phyloP scores from a whole-genome alignment of 1,140 invertebrate species.

The Globodera rostochiensis region DNA sequence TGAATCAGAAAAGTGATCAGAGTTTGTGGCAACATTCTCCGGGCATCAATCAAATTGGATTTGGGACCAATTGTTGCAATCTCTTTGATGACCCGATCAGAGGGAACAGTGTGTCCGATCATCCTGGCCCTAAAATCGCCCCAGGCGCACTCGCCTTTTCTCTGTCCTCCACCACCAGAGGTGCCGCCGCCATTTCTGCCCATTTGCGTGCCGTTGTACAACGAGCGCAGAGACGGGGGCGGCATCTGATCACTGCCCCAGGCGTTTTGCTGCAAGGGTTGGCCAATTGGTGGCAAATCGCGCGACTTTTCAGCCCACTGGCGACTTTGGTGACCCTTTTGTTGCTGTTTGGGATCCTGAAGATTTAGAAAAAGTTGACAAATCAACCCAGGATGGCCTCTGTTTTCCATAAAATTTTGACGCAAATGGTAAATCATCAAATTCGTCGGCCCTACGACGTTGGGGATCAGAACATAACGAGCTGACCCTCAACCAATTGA shows the following conservation, averaged over 20 bases:
- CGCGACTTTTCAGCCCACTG: constrained; percentile 21
- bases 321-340: not conserved
- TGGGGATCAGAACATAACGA: too few species aligned
- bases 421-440: too few species aligned
- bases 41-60: too few species aligned
- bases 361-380: not conserved
- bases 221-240: constrained; percentile 29
- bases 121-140: too few species aligned
- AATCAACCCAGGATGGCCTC: not conserved
- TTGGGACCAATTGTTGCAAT: too few species aligned
- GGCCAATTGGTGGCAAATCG: constrained; percentile 6
- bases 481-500: too few species aligned
- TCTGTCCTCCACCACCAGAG: not conserved
- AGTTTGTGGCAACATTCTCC: too few species aligned
- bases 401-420: too few species aligned
- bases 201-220: not conserved
- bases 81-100: not conserved
- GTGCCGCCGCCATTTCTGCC: not conserved
- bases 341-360: not conserved
- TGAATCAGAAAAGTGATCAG: too few species aligned
- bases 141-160: not conserved
- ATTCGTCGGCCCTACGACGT: too few species aligned
- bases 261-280: not conserved
- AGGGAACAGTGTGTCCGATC: too few species aligned
- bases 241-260: constrained; percentile 32